Evolutionary conservation across 2,113 vertebrate species (phyloP).

Genomic region (Accipiter cooperii): DNA sequence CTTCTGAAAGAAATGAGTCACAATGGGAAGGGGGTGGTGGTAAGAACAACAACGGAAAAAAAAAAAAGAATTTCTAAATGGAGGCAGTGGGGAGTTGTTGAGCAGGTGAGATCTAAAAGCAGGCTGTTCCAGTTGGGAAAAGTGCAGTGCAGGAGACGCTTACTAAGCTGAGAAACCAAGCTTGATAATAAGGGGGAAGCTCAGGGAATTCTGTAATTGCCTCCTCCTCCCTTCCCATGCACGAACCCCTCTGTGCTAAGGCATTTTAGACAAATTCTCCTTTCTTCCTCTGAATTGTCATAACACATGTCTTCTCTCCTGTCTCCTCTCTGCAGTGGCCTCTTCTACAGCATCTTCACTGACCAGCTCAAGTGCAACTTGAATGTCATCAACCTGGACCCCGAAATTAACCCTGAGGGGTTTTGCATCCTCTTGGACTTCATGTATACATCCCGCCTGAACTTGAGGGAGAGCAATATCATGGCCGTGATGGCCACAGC

Average conservation of each 20-base stretch:
- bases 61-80: not conserved
- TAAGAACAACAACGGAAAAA: not conserved
- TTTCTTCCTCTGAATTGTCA: not conserved
- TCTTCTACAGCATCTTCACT: constrained; percentile 98
- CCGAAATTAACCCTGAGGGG: constrained; percentile 94
- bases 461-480: constrained; percentile 90
- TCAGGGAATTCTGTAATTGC: constrained; percentile 39
- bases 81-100: constrained; percentile 7
- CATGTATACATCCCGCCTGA: constrained; percentile 97
- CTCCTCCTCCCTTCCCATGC: not conserved
- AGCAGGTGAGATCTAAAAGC: constrained; percentile 42
- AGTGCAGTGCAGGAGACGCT: constrained; percentile 1
- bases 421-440: constrained; percentile 96
- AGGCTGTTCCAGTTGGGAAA: constrained; percentile 49
- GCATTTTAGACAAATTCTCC: not conserved
- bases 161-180: constrained; percentile 53
- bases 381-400: constrained; percentile 91
- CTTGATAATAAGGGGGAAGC: constrained; percentile 49
- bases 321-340: constrained; percentile 77
- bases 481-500: constrained; percentile 96
- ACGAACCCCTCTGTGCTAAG: not conserved
- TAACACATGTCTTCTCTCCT: not conserved
- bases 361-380: constrained; percentile 97
- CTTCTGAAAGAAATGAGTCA: constrained; percentile 28
- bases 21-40: not conserved